Evolutionary conservation across 2,113 vertebrate genomes (phyloP).

Genomic region (Rhinoderma darwinii): DNA sequence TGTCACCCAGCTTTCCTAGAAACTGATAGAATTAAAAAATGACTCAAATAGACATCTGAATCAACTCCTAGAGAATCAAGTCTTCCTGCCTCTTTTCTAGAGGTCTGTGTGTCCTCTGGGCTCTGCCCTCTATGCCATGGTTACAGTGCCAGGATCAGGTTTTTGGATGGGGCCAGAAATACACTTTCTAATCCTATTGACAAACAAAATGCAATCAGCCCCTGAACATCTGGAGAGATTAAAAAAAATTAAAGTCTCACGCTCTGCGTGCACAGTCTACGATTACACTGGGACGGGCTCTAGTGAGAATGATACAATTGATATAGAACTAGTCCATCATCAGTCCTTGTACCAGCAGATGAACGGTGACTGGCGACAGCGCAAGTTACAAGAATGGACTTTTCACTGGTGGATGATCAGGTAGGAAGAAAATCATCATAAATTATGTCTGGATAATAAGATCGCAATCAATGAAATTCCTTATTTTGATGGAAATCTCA

Average conservation of each 20-base stretch:
- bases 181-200: constrained; percentile 46
- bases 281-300: constrained; percentile 19
- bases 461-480: background rate
- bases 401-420: constrained; percentile 39
- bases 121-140: constrained; percentile 19
- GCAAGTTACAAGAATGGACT: constrained; percentile 16
- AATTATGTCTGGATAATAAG: background rate
- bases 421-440: background rate
- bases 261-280: background rate
- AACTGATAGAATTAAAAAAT: too few relatives aligned
- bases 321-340: background rate
- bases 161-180: background rate
- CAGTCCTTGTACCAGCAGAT: background rate
- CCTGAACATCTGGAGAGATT: constrained; percentile 54
- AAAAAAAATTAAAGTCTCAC: constrained; percentile 28
- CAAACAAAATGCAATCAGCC: constrained; percentile 39
- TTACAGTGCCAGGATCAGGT: constrained; percentile 20
- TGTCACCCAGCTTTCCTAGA: too few relatives aligned
- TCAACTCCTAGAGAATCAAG: background rate
- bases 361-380: background rate
- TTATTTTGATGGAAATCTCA: background rate
- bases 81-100: background rate
- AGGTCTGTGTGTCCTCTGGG: constrained; percentile 7
- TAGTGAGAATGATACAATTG: background rate
- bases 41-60: background rate